These are phyloP conservation scores for Ceyx erithaca DNA, from an alignment of 2,797 vertebrate genomes.

Conservation along the genomic window DNA sequence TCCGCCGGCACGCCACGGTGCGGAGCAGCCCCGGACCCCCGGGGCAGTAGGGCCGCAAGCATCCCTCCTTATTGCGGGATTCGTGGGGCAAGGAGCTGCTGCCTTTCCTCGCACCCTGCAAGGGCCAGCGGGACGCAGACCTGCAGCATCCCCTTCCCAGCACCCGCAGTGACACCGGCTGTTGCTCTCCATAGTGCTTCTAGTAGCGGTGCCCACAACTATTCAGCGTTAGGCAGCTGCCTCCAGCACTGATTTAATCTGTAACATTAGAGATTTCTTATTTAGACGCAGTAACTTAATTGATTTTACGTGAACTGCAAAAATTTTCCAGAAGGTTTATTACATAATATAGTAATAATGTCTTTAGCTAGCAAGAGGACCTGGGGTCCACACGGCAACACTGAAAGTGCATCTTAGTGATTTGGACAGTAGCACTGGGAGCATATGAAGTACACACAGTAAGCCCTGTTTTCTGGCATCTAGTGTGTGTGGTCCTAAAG, in stretches of 20 bases:
- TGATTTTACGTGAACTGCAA: neutral
- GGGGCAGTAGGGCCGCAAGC: neutral
- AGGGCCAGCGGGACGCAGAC: neutral
- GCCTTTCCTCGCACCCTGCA: neutral
- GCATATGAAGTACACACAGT: accelerated
- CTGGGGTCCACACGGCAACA: accelerated
- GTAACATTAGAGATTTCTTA: accelerated
- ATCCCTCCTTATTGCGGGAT: accelerated
- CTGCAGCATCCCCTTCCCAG: accelerated
- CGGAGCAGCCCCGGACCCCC: neutral
- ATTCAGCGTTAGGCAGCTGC: accelerated
- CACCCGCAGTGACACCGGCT: accelerated
- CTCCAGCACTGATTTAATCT: accelerated
- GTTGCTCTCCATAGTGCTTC: accelerated
- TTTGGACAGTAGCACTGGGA: neutral
- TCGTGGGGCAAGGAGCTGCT: neutral
- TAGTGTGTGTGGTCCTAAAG: neutral
- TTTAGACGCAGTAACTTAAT: neutral
- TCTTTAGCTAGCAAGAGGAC: neutral
- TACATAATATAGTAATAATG: accelerated
- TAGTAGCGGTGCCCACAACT: neutral
- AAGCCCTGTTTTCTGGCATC: neutral
- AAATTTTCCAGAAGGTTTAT: neutral
- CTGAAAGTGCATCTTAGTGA: neutral
- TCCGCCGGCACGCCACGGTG: too few species aligned